A percentile compares a stretch with the other conserved stretches of the same genome.
Evolutionary conservation across 1,140 invertebrate species (phyloP).

Genomic region (Eulimnadia texana): DNA sequence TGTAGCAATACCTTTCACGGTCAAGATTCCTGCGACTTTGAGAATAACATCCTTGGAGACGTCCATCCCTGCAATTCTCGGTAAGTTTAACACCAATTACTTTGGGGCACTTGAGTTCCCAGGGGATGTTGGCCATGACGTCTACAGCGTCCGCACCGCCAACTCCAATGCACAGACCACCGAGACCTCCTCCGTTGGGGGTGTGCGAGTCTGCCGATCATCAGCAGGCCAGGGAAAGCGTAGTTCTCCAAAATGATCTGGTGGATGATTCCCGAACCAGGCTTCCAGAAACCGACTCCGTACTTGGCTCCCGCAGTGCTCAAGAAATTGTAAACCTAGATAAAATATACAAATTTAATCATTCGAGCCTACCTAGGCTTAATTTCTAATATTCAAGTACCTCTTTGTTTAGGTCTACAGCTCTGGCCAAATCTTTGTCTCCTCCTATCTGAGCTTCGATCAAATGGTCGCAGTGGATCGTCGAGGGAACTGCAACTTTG

Average conservation of each 20-base stretch:
- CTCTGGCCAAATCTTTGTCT: conserved; percentile 73
- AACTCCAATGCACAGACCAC: conserved; percentile 96
- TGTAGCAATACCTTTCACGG: conserved; percentile 36
- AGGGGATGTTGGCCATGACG: conserved; percentile 99
- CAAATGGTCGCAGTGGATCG: conserved; percentile 99
- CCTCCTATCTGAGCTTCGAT: conserved; percentile 93
- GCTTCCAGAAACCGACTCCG: conserved; percentile 99
- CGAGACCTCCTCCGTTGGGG: conserved; percentile 94
- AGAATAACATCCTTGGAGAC: conserved; percentile 96
- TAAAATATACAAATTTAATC: not conserved
- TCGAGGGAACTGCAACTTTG: conserved; percentile 89
- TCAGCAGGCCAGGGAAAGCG: conserved; percentile 89
- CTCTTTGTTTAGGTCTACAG: conserved; percentile 91
- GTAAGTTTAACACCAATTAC: conserved; percentile 93
- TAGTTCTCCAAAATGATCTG: conserved; percentile 99
- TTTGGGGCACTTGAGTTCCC: conserved; percentile 99
- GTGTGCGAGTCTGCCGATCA: conserved; percentile 98
- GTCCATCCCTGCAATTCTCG: conserved; percentile 90
- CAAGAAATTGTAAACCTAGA: conserved; percentile 77
- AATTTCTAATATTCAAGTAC: conserved; percentile 27
- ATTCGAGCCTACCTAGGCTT: not conserved
- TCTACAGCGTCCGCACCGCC: conserved; percentile 99
- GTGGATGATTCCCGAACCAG: conserved; percentile 98
- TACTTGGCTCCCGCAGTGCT: conserved; percentile 91
- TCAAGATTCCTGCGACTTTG: conserved; percentile 69